Percentiles rank a stretch among this genome's conserved stretches.
Conservation (phyloP, 2,797 vertebrate genomes). For the Spinus olivaceus region DNA sequence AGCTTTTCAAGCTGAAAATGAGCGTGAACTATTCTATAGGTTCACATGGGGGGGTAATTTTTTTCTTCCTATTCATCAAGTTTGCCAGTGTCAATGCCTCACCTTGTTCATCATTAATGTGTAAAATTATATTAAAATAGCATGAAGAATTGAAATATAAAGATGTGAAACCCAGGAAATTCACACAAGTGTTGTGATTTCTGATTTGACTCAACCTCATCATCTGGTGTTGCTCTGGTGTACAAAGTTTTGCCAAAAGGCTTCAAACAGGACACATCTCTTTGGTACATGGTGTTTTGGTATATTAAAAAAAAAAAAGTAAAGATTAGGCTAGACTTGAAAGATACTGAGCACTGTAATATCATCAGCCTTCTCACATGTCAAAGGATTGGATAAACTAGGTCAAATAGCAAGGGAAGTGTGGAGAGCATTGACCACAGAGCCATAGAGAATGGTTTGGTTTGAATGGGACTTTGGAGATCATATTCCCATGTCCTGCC, state of each 20-base stretch:
- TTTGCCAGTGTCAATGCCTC: neutral
- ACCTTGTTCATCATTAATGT: neutral
- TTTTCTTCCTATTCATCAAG: neutral
- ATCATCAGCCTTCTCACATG: neutral
- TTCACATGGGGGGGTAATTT: neutral
- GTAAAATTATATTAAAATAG: neutral
- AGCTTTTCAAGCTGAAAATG: conserved; percentile 31
- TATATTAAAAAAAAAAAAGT: neutral
- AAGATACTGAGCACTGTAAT: neutral
- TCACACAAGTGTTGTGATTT: neutral
- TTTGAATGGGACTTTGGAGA: neutral
- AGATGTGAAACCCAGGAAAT: neutral
- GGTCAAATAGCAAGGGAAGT: neutral
- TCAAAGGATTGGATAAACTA: neutral
- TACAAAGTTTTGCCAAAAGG: neutral
- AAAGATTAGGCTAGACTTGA: neutral
- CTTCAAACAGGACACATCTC: neutral
- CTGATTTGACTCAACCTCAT: neutral
- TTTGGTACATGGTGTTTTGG: neutral
- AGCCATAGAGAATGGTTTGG: neutral
- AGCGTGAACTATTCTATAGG: neutral
- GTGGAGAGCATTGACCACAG: neutral
- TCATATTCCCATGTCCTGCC: neutral
- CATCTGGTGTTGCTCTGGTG: neutral
- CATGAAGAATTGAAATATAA: neutral